Conservation (phyloP, 2,888 invertebrate genomes). For the Tinea pellionella region DNA sequence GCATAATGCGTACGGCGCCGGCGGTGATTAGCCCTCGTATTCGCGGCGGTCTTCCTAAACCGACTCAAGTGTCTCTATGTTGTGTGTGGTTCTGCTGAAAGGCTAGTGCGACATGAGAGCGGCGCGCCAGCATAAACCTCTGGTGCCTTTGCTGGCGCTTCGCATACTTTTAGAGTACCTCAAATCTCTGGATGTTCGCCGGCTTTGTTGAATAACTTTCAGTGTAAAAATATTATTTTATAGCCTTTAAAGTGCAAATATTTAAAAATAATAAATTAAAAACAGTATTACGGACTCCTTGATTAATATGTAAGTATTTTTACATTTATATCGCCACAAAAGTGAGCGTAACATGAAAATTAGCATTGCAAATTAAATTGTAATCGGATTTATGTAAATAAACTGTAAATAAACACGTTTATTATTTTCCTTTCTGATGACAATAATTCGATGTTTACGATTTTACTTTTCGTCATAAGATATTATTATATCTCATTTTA, state of each 20-base stretch:
- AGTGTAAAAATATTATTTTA: background rate
- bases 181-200: slow-evolving; percentile 43
- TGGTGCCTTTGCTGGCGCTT: slow-evolving; percentile 45
- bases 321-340: too few species aligned
- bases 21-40: slow-evolving; percentile 18
- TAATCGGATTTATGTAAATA: too few species aligned
- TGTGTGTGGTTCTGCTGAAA: background rate
- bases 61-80: background rate
- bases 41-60: slow-evolving; percentile 20
- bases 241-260: background rate
- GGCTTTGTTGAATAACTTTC: background rate
- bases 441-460: too few species aligned
- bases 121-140: slow-evolving; percentile 16
- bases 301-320: background rate
- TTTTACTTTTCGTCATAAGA: too few species aligned
- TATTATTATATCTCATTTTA: too few species aligned
- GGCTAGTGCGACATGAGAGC: slow-evolving; percentile 6
- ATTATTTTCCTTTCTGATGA: too few species aligned
- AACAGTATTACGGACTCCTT: background rate
- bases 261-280: background rate
- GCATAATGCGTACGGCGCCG: slow-evolving; percentile 54
- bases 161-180: slow-evolving; percentile 53
- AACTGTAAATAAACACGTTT: too few species aligned
- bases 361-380: too few species aligned
- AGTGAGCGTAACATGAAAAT: too few species aligned